phyloP scores from a whole-genome alignment of 2,888 invertebrate genomes.

The Agapostemon virescens region DNA sequence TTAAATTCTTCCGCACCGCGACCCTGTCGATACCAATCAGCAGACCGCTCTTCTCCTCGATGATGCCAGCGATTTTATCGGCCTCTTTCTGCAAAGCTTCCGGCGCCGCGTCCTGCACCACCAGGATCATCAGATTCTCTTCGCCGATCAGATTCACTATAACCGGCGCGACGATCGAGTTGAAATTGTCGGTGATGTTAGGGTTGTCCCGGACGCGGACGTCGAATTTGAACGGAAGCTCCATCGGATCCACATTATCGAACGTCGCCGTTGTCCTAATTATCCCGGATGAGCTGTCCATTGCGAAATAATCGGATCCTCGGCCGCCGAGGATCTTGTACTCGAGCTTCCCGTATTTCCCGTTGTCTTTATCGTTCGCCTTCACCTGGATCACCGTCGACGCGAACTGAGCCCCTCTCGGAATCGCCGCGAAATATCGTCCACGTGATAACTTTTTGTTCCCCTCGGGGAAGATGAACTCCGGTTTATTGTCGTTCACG shows the following conservation, averaged over 20 bases:
- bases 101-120: conserved; percentile 88
- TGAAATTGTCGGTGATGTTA: conserved; percentile 83
- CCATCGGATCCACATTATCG: conserved; percentile 84
- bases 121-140: conserved; percentile 89
- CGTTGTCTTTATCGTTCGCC: conserved; percentile 93
- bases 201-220: conserved; percentile 87
- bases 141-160: conserved; percentile 90
- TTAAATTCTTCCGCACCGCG: conserved; percentile 88
- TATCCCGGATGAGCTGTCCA: conserved; percentile 89
- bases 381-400: conserved; percentile 90
- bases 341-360: conserved; percentile 89
- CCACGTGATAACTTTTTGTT: conserved; percentile 82
- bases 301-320: conserved; percentile 85
- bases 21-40: conserved; percentile 91
- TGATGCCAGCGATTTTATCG: conserved; percentile 82
- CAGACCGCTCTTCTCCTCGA: conserved; percentile 88
- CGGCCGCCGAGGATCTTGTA: conserved; percentile 84
- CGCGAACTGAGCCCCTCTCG: conserved; percentile 87
- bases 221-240: conserved; percentile 87
- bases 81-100: conserved; percentile 85
- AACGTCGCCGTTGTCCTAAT: conserved; percentile 88
- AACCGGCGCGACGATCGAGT: conserved; percentile 85
- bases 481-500: conserved; percentile 94
- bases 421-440: conserved; percentile 91
- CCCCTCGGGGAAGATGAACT: conserved; percentile 87